Evolutionary conservation across 2,797 vertebrate species (phyloP).

Genomic region (Odontamblyopus rebecca): DNA sequence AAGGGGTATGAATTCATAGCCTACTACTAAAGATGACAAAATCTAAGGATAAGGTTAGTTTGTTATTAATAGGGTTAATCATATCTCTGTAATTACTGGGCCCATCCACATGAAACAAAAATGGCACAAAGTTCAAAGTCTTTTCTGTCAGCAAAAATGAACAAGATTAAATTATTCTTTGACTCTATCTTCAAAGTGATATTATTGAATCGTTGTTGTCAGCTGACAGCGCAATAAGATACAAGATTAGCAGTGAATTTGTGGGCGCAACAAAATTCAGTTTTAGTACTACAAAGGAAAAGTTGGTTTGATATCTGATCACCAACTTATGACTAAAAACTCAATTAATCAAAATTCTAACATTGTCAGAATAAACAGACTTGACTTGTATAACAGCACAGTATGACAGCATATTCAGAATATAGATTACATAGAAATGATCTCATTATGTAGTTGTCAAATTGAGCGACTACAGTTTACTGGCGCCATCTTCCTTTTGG

Average conservation of each 20-base stretch:
- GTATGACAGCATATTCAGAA: no score
- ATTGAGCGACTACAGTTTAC: background rate
- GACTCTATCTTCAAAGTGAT: background rate
- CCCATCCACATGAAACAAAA: background rate
- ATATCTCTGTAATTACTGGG: background rate
- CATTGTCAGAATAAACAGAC: no score
- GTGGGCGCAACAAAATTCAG: no score
- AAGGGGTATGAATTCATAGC: background rate
- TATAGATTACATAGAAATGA: no score
- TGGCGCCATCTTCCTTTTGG: slow-evolving; percentile 8
- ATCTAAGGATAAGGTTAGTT: background rate
- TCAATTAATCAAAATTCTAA: background rate
- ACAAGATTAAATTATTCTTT: background rate
- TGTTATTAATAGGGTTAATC: background rate
- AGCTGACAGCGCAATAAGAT: background rate
- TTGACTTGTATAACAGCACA: no score
- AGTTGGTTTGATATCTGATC: background rate
- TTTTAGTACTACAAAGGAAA: background rate
- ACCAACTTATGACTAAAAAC: no score
- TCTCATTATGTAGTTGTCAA: background rate
- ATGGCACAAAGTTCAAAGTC: slow-evolving; percentile 2
- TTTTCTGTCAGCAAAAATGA: background rate
- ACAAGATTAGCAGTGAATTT: background rate
- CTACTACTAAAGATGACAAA: background rate
- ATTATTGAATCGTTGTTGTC: background rate